A percentile compares a stretch with the other conserved stretches of the same genome.
Conservation (phyloP, 2,888 invertebrate genomes). For the Ormia ochracea region DNA sequence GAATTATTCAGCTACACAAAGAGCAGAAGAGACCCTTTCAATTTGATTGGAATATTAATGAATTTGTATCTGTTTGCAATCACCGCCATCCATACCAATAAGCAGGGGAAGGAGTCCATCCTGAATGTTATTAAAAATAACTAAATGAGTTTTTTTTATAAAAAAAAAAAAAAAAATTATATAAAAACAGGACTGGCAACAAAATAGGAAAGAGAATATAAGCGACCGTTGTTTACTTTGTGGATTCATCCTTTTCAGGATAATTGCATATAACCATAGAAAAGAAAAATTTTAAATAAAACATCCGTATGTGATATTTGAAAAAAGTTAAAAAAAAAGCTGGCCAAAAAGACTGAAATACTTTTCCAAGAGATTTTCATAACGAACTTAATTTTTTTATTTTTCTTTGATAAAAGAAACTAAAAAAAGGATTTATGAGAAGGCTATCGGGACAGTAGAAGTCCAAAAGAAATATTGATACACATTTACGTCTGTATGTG, state of each 20-base stretch:
- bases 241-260: slow-evolving; percentile 5
- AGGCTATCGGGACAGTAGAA: no score
- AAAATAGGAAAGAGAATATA: not conserved
- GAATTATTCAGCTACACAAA: not conserved
- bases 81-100: not conserved
- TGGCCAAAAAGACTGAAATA: no score
- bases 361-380: not conserved
- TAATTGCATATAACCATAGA: not conserved
- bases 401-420: no score
- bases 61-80: slow-evolving; percentile 39
- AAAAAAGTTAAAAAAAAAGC: not conserved
- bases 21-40: slow-evolving; percentile 31
- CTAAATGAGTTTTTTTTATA: slow-evolving; percentile 1
- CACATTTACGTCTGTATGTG: no score
- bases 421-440: no score
- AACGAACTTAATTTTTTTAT: not conserved
- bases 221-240: not conserved
- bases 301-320: not conserved
- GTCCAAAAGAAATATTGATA: no score
- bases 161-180: not conserved
- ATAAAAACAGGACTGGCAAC: not conserved
- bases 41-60: slow-evolving; percentile 60
- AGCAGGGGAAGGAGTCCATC: not conserved
- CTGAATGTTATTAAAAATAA: slow-evolving; percentile 1
- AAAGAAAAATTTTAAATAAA: not conserved